phyloP scores from a whole-genome alignment of 2,113 vertebrate genomes.

The Dryoscopus gambensis region DNA sequence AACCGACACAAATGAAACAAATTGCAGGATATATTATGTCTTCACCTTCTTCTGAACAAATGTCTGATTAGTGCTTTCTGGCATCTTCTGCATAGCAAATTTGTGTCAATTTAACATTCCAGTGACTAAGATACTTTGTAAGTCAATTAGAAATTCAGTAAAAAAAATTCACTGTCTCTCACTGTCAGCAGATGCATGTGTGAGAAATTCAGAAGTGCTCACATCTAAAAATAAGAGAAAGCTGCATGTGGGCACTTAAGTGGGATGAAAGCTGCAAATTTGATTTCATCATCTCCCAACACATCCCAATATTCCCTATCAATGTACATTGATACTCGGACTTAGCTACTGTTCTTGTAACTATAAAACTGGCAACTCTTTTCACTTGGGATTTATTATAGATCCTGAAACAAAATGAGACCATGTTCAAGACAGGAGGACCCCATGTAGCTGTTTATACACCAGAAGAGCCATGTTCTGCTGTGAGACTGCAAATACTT shows the following conservation, averaged over 20 bases:
- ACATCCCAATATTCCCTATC: neutral
- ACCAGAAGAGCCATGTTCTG: neutral
- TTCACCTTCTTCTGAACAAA: neutral
- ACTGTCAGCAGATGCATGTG: neutral
- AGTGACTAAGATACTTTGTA: neutral
- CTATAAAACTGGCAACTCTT: neutral
- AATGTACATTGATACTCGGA: neutral
- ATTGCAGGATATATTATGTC: neutral
- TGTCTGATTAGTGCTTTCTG: neutral
- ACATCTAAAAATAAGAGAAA: neutral
- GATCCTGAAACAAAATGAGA: neutral
- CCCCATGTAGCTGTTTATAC: neutral
- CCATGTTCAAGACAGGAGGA: neutral
- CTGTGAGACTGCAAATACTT: neutral
- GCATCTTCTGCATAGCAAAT: neutral
- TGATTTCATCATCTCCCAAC: neutral
- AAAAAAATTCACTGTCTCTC: neutral
- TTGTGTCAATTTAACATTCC: slow-evolving; percentile 11
- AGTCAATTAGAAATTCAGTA: neutral
- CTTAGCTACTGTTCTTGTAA: neutral
- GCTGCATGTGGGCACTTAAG: neutral
- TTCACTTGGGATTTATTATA: neutral
- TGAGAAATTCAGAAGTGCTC: neutral
- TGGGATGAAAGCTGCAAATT: neutral
- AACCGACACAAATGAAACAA: neutral